phyloP scores from a whole-genome alignment of 1,140 invertebrate genomes.

The Musca domestica region DNA sequence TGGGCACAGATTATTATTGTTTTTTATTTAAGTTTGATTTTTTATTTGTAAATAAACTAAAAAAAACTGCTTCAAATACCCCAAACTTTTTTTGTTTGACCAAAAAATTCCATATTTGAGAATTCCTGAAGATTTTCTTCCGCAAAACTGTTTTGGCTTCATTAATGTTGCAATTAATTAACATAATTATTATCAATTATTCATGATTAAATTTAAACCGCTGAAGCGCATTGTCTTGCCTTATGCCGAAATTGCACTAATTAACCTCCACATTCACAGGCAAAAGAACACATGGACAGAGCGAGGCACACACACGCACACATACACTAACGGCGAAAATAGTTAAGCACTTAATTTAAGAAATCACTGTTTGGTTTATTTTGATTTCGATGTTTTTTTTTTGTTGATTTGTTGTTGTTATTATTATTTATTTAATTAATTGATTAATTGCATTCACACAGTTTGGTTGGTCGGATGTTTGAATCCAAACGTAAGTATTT shows the following conservation, averaged over 20 bases:
- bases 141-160: too few relatives aligned
- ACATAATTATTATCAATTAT: constrained; percentile 4
- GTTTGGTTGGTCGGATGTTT: background rate
- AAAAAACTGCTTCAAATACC: background rate
- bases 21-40: background rate
- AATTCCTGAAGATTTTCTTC: background rate
- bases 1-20: background rate
- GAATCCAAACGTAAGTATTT: background rate
- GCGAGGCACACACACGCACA: background rate
- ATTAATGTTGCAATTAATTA: constrained; percentile 1
- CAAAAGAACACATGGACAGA: background rate
- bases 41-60: background rate
- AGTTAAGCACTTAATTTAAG: background rate
- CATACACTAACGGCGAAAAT: background rate
- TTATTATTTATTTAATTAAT: constrained; percentile 7
- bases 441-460: too few relatives aligned
- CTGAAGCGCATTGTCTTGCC: too few relatives aligned
- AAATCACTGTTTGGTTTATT: background rate
- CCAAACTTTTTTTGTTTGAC: too few relatives aligned
- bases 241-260: too few relatives aligned
- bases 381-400: background rate
- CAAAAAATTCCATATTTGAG: too few relatives aligned
- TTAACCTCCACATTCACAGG: too few relatives aligned
- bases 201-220: background rate
- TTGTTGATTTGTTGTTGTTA: constrained; percentile 18